Base-by-base conservation (phyloP, 1,140 invertebrate species). In the Eufriesea mexicana region DNA sequence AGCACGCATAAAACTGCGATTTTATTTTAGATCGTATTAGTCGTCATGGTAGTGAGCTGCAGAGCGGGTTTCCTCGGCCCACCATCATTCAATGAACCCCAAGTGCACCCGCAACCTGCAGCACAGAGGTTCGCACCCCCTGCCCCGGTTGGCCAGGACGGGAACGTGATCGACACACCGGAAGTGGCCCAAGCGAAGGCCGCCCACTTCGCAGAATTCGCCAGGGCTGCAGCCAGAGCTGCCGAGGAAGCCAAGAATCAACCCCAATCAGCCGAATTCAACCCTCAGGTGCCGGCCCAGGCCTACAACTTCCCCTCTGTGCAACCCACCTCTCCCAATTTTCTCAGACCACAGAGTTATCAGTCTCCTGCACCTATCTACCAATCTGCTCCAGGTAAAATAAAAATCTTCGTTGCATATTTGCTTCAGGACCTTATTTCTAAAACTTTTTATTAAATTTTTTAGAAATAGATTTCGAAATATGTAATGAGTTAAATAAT, bases 81-180 rank as follows among this genome's bases (percentile, higher is more conserved):
- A 0, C 84, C 83, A 64, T 92, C 93, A 1, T 94, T 92, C 68
- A 93, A 91, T 82, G 86, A 87, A 2, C 77, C 78, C 23, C 64
- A 83, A 25, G 9, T 85, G 0, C 89, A 62, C 28, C 64, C 75
- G 16, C 92, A 88, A 42, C 83, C 73, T 5, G 70, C 84, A 0
- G 72, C 75, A 0, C 91, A 89, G 54, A 93, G 86, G 57, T 94
- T 89, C 59, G 91, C 91, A 23, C 93, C 93, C 4, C 95, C 95
- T 12, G 95, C 95, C 47, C 95, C 95, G 2, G 93, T 96, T 6
- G 95, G 95, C 28, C 94, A 95, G 45, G 94, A 94, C 67, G 95
- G 95, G 8, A 92, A 92, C 70, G 94, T 95, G 2, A 93, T 94
- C 76, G 95, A 95, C 79, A 95, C 95, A 0, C 94, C 95, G 75